phyloP scores from a whole-genome alignment of 2,888 invertebrate genomes.

The Cephonodes hylas region DNA sequence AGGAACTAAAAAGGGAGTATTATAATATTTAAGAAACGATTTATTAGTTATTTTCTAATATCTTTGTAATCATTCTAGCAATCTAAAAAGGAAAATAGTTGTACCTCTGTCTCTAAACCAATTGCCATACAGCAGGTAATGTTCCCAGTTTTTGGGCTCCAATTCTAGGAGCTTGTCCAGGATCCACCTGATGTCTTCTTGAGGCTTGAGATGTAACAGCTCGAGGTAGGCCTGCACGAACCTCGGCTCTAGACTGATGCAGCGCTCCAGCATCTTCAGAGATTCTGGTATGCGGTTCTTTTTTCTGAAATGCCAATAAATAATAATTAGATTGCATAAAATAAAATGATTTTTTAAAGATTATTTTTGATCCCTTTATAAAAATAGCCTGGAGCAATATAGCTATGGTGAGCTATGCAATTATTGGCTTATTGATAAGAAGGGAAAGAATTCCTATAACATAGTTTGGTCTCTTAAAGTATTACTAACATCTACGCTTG shows the following conservation, averaged over 20 bases:
- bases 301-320: constrained; percentile 76
- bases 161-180: constrained; percentile 83
- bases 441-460: too few species aligned
- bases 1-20: too few species aligned
- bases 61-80: not conserved
- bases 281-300: constrained; percentile 84
- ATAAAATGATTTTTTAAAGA: too few species aligned
- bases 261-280: constrained; percentile 84
- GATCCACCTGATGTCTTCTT: constrained; percentile 78
- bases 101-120: constrained; percentile 86
- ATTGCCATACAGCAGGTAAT: constrained; percentile 85
- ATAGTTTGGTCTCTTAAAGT: too few species aligned
- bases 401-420: too few species aligned
- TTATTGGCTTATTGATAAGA: too few species aligned
- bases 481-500: too few species aligned
- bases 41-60: too few species aligned
- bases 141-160: constrained; percentile 85
- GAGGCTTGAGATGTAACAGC: constrained; percentile 79
- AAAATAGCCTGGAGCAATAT: too few species aligned
- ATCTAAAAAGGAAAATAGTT: constrained; percentile 8
- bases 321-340: too few species aligned
- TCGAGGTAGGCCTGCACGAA: constrained; percentile 87
- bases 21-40: too few species aligned
- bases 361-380: too few species aligned
- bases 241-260: constrained; percentile 84